phyloP scores from a whole-genome alignment of 2,797 vertebrate species.

The Melanotaenia maccullochi region DNA sequence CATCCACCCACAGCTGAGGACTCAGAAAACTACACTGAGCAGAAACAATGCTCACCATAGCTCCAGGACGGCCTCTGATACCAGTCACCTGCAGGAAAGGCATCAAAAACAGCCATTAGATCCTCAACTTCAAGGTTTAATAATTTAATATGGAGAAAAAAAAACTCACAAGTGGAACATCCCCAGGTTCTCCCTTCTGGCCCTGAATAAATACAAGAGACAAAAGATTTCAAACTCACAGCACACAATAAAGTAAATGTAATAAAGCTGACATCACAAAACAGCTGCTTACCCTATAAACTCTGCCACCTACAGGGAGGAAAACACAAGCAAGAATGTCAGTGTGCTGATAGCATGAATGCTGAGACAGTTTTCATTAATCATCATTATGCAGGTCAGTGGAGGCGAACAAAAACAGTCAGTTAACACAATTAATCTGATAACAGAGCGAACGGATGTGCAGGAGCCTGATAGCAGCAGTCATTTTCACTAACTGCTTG shows the following conservation, averaged over 20 bases:
- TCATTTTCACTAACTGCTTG: not conserved
- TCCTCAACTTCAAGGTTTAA: not conserved
- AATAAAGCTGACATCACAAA: not conserved
- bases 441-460: not conserved
- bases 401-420: slow-evolving; percentile 2
- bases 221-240: not conserved
- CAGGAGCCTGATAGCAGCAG: not conserved
- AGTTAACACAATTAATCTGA: not conserved
- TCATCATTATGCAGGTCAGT: slow-evolving; percentile 1
- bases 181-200: slow-evolving; percentile 96
- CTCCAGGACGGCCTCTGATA: slow-evolving; percentile 91
- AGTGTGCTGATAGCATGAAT: not conserved
- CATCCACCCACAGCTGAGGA: not conserved
- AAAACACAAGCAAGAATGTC: not conserved
- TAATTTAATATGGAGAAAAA: not conserved
- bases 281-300: slow-evolving; percentile 86
- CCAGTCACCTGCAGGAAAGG: slow-evolving; percentile 87
- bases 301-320: slow-evolving; percentile 75
- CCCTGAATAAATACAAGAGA: slow-evolving; percentile 81
- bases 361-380: not conserved
- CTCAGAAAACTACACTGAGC: not conserved
- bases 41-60: slow-evolving; percentile 84
- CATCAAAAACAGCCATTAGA: slow-evolving; percentile 14
- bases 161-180: slow-evolving; percentile 91
- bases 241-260: not conserved